Conservation (phyloP, 2,888 invertebrate genomes). For the Cerastis rubricosa region DNA sequence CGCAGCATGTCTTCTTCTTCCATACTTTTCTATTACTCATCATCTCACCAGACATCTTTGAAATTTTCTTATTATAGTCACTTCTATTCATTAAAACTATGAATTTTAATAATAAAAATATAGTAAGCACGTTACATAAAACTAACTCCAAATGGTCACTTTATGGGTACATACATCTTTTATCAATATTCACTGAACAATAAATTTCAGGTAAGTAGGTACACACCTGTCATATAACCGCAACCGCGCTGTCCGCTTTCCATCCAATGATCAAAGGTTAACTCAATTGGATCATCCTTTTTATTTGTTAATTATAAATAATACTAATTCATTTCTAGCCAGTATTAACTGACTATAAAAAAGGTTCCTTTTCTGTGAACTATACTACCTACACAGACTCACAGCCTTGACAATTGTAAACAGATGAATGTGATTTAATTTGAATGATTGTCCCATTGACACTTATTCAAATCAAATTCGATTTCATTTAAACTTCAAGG, state of each 20-base stretch:
- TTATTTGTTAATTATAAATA: slow-evolving; percentile 13
- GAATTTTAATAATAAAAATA: neutral
- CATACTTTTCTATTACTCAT: no score
- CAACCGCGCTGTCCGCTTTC: slow-evolving; percentile 6
- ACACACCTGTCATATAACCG: neutral
- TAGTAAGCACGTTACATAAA: neutral
- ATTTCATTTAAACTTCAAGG: slow-evolving; percentile 8
- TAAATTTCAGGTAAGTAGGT: neutral
- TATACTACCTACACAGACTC: neutral
- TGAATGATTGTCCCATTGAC: slow-evolving; percentile 6
- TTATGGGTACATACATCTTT: neutral
- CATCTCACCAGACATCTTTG: no score
- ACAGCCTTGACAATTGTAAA: neutral
- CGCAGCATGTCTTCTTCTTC: no score
- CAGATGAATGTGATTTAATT: neutral
- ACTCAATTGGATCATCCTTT: slow-evolving; percentile 26
- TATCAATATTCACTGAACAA: neutral
- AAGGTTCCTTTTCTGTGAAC: neutral
- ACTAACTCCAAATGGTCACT: neutral
- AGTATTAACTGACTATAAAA: neutral
- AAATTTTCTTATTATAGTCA: no score
- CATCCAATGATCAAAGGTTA: slow-evolving; percentile 36
- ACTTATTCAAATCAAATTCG: neutral
- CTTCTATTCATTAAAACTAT: no score
- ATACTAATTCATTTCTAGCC: neutral